phyloP scores from a whole-genome alignment of 2,797 vertebrate species.

The Anguilla anguilla region DNA sequence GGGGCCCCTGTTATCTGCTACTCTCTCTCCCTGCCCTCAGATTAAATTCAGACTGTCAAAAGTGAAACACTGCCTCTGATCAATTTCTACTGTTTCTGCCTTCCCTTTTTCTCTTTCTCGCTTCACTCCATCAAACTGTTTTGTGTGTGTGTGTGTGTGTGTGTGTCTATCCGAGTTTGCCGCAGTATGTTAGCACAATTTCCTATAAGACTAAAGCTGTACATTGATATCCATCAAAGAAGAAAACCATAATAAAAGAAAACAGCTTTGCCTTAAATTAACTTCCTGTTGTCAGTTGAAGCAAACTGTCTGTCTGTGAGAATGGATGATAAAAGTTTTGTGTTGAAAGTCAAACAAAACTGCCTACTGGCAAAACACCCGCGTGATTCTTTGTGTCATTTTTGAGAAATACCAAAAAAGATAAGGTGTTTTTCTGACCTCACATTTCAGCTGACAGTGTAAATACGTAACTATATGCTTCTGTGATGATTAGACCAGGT shows the following conservation, averaged over 20 bases:
- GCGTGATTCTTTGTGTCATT: background rate
- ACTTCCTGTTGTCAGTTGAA: background rate
- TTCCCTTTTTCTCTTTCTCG: slow-evolving; percentile 6
- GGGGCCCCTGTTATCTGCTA: slow-evolving; percentile 65
- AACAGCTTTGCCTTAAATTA: background rate
- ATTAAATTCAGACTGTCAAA: slow-evolving; percentile 67
- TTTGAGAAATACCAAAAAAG: background rate
- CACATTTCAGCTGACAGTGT: background rate
- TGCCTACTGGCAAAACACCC: background rate
- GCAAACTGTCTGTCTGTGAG: background rate
- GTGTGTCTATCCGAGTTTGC: slow-evolving; percentile 18
- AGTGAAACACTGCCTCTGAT: slow-evolving; percentile 54
- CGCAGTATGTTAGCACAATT: background rate
- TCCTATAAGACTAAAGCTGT: background rate
- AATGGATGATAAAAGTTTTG: background rate
- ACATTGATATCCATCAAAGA: background rate
- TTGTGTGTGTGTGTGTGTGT: slow-evolving; percentile 41
- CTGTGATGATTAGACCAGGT: background rate
- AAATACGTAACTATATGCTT: background rate
- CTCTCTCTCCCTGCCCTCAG: slow-evolving; percentile 41
- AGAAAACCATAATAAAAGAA: background rate
- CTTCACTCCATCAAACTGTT: slow-evolving; percentile 47
- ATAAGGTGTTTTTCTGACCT: background rate
- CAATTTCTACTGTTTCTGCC: slow-evolving; percentile 60
- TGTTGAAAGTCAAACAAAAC: background rate